phyloP scores from a whole-genome alignment of 2,888 invertebrate species.

The Hoplodrina blanda region DNA sequence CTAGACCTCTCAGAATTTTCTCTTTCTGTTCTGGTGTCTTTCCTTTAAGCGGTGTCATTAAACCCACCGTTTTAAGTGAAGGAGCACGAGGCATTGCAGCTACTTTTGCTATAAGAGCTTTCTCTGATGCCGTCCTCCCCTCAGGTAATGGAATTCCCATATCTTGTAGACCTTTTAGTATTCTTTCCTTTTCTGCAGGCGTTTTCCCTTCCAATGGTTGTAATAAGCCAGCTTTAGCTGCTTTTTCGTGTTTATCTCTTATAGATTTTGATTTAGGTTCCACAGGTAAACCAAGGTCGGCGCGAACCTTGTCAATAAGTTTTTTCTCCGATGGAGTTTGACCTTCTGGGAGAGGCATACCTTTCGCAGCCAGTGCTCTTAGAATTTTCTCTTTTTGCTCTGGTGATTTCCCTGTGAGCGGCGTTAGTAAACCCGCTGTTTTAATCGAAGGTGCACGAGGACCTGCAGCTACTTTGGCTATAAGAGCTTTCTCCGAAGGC shows the following conservation, averaged over 20 bases:
- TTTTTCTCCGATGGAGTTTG: constrained; percentile 64
- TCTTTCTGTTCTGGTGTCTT: constrained; percentile 27
- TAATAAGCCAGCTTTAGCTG: constrained; percentile 55
- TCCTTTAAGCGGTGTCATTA: constrained; percentile 5
- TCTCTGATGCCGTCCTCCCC: constrained; percentile 67
- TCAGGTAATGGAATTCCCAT: constrained; percentile 61
- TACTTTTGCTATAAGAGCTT: constrained; percentile 45
- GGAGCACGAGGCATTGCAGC: not conserved
- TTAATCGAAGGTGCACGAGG: not conserved
- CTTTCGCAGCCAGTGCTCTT: constrained; percentile 52
- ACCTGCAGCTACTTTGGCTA: constrained; percentile 13
- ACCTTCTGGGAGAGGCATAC: constrained; percentile 64
- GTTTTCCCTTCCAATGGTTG: constrained; percentile 65
- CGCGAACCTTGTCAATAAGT: constrained; percentile 28
- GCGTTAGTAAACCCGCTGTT: constrained; percentile 15
- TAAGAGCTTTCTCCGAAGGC: constrained; percentile 57
- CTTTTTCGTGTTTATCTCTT: constrained; percentile 62
- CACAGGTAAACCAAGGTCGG: constrained; percentile 55
- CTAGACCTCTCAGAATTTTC: constrained; percentile 13
- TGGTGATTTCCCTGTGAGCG: constrained; percentile 53
- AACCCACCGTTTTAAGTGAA: constrained; percentile 4
- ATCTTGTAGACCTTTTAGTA: constrained; percentile 15
- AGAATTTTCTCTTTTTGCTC: constrained; percentile 64
- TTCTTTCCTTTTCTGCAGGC: constrained; percentile 65
- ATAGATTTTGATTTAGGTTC: constrained; percentile 45